Conservation (phyloP, 2,888 invertebrate species). For the Zaprionus lineosus region DNA sequence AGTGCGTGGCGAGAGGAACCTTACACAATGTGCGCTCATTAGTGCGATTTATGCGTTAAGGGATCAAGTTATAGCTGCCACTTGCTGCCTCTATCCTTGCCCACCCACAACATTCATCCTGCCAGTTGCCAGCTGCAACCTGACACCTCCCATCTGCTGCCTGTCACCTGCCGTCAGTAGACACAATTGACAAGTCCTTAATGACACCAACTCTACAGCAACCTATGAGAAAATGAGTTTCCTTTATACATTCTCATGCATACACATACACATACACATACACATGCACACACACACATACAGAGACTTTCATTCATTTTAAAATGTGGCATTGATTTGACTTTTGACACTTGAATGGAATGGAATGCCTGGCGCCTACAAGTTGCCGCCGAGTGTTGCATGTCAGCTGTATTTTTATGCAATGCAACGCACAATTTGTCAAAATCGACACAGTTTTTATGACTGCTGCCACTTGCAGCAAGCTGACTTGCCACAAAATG, state of each 20-base stretch:
- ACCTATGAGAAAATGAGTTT: slow-evolving; percentile 18
- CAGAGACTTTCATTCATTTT: too few relatives aligned
- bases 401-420: slow-evolving; percentile 40
- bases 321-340: slow-evolving; percentile 60
- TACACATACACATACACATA: background rate
- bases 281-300: background rate
- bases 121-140: slow-evolving; percentile 12
- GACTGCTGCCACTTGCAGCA: slow-evolving; percentile 38
- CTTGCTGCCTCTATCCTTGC: too few relatives aligned
- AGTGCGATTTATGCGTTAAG: slow-evolving; percentile 45
- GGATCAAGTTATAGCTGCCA: slow-evolving; percentile 13
- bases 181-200: slow-evolving; percentile 23
- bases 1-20: slow-evolving; percentile 42
- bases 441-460: slow-evolving; percentile 61
- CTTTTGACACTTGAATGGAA: slow-evolving; percentile 17
- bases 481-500: slow-evolving; percentile 68
- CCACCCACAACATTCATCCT: too few relatives aligned
- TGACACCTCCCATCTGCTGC: slow-evolving; percentile 8
- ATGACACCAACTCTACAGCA: slow-evolving; percentile 4
- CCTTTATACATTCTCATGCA: slow-evolving; percentile 1
- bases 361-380: slow-evolving; percentile 48
- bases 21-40: slow-evolving; percentile 71
- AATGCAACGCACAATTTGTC: slow-evolving; percentile 51
- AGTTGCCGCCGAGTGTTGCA: slow-evolving; percentile 51
- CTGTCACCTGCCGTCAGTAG: slow-evolving; percentile 9